A percentile compares a stretch with the other conserved stretches of the same genome.
These are phyloP conservation scores for Otus sunia DNA, from an alignment of 2,113 vertebrate genomes.

Conservation along the genomic window DNA sequence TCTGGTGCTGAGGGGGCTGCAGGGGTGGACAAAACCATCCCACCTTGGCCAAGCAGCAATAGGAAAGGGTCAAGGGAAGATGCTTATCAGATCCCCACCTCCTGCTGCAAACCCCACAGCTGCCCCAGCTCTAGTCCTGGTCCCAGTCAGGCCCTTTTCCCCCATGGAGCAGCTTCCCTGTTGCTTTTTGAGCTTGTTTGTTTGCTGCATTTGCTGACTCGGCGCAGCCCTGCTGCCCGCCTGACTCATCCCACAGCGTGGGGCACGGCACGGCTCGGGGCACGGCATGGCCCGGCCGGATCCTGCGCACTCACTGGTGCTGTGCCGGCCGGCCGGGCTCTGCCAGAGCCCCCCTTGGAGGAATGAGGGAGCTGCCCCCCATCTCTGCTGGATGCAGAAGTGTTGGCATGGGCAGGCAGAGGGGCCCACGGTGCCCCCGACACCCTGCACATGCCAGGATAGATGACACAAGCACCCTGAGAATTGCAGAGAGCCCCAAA, in stretches of 20 bases:
- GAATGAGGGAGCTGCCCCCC: accelerated
- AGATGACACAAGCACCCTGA: accelerated
- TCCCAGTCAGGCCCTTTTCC: neutral
- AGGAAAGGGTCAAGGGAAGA: neutral
- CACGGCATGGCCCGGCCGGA: neutral
- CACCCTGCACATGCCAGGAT: accelerated
- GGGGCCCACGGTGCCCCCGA: accelerated
- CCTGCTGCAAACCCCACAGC: accelerated
- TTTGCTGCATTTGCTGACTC: conserved; percentile 31
- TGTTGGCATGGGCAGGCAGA: accelerated
- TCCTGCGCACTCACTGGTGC: neutral
- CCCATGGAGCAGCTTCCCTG: neutral
- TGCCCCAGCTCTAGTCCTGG: accelerated
- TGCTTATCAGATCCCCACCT: neutral
- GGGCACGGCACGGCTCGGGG: neutral
- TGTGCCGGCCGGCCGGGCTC: accelerated
- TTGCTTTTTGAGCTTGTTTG: conserved; percentile 35
- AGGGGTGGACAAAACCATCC: neutral
- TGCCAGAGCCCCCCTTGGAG: accelerated
- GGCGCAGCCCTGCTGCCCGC: neutral
- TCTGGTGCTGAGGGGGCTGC: accelerated
- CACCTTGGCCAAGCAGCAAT: neutral
- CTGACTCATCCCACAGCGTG: conserved; percentile 50
- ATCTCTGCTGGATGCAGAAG: neutral
- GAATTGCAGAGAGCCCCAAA: neutral